Percentiles rank a stretch among this genome's conserved stretches.
Conservation (phyloP, 2,888 invertebrate genomes). For the Mythimna impura region DNA sequence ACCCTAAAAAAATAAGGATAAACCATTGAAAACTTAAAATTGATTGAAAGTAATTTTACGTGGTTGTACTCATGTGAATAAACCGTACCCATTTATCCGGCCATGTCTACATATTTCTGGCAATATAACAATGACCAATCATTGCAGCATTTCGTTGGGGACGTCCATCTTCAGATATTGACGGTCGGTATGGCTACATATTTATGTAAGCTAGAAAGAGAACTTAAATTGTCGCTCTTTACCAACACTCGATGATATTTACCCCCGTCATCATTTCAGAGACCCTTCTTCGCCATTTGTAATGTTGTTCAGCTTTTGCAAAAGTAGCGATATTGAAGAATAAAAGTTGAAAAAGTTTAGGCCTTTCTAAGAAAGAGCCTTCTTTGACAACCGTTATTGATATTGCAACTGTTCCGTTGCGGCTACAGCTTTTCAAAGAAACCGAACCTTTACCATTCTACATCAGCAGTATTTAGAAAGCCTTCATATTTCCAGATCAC, state of each 20-base stretch:
- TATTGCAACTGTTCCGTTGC: neutral
- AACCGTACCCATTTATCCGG: too few relatives aligned
- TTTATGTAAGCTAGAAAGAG: constrained; percentile 10
- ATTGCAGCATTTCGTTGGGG: constrained; percentile 26
- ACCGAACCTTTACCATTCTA: neutral
- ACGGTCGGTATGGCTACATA: constrained; percentile 23
- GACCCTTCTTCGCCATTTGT: neutral
- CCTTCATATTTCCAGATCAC: constrained; percentile 91
- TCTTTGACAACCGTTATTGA: neutral
- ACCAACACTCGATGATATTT: neutral
- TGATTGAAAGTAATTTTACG: too few relatives aligned
- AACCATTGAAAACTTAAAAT: too few relatives aligned
- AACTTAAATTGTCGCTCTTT: constrained; percentile 1
- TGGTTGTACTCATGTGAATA: neutral
- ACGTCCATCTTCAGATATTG: constrained; percentile 21
- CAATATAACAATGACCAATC: constrained; percentile 8
- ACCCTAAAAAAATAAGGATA: too few relatives aligned
- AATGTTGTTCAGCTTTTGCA: neutral
- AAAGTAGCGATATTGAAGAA: neutral
- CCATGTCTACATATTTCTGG: neutral
- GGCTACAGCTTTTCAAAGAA: neutral
- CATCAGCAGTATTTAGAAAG: neutral
- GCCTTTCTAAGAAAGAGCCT: neutral
- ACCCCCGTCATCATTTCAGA: neutral
- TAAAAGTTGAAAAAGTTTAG: neutral